These are phyloP conservation scores for Calameuta idolon DNA, from an alignment of 2,888 invertebrate species.

Conservation along the genomic window DNA sequence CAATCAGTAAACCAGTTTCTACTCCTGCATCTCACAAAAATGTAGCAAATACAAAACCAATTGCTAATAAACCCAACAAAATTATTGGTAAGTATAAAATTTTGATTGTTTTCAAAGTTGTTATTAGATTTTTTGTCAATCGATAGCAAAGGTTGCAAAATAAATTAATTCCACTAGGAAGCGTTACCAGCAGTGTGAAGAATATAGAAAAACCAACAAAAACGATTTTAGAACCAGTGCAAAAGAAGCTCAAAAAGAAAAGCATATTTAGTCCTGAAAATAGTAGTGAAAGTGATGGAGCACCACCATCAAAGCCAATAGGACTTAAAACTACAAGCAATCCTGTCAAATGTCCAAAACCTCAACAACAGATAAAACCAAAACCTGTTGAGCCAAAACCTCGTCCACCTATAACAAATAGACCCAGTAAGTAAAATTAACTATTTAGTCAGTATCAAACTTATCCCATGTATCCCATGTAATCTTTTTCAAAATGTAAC, in stretches of 20 bases:
- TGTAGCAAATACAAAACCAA: slow-evolving; percentile 53
- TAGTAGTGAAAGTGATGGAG: slow-evolving; percentile 74
- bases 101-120: neutral
- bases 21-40: slow-evolving; percentile 50
- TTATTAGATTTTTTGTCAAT: neutral
- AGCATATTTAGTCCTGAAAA: slow-evolving; percentile 88
- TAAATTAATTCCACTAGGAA: neutral
- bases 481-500: slow-evolving; percentile 2
- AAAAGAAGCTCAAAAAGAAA: slow-evolving; percentile 74
- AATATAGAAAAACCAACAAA: slow-evolving; percentile 35
- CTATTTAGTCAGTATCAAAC: neutral
- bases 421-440: slow-evolving; percentile 48
- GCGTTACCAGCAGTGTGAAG: slow-evolving; percentile 34
- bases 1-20: slow-evolving; percentile 62
- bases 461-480: neutral
- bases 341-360: slow-evolving; percentile 57
- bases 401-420: slow-evolving; percentile 69
- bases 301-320: slow-evolving; percentile 65
- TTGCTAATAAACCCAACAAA: slow-evolving; percentile 54
- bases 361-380: slow-evolving; percentile 59
- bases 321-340: slow-evolving; percentile 63
- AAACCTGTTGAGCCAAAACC: slow-evolving; percentile 62
- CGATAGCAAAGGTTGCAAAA: neutral
- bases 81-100: slow-evolving; percentile 43
- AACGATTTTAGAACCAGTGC: slow-evolving; percentile 50